Conservation (phyloP, 2,888 invertebrate genomes). For the Cynaeus angustus region DNA sequence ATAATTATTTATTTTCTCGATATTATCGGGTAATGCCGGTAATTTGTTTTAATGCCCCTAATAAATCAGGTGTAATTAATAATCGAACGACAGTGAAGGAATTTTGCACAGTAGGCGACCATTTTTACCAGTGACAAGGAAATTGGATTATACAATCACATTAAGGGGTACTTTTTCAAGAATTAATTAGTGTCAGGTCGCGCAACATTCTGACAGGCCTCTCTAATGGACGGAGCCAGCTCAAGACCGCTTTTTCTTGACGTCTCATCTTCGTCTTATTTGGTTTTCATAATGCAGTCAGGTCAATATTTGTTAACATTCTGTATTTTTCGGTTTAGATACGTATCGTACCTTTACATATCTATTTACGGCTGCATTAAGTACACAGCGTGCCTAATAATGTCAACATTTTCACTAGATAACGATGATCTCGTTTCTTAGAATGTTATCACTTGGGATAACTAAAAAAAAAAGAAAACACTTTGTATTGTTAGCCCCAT, state of each 20-base stretch:
- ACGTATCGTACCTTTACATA: conserved; percentile 9
- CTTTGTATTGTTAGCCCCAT: background rate
- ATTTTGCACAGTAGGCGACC: conserved; percentile 53
- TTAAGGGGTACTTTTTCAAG: conserved; percentile 40
- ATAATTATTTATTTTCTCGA: conserved; percentile 49
- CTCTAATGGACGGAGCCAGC: conserved; percentile 35
- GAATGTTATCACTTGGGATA: conserved; percentile 18
- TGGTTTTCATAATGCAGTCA: conserved; percentile 19
- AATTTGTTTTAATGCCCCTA: conserved; percentile 52
- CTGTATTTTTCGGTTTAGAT: conserved; percentile 6
- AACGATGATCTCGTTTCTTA: conserved; percentile 36
- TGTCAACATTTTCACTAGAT: conserved; percentile 28
- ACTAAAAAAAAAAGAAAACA: too few relatives aligned
- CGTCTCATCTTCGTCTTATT: conserved; percentile 28
- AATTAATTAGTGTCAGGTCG: conserved; percentile 44
- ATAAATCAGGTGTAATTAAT: conserved; percentile 56
- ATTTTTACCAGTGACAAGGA: conserved; percentile 43
- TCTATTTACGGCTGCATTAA: conserved; percentile 28
- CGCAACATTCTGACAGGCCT: conserved; percentile 40
- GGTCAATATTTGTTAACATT: conserved; percentile 34
- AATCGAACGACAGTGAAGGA: conserved; percentile 52
- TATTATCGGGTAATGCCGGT: conserved; percentile 48
- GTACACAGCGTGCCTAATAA: conserved; percentile 29
- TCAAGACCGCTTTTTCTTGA: conserved; percentile 19
- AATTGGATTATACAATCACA: conserved; percentile 42